Percentiles rank a stretch among this genome's conserved stretches.
Evolutionary conservation across 2,113 vertebrate genomes (phyloP).

Genomic region (Pelecanus crispus): DNA sequence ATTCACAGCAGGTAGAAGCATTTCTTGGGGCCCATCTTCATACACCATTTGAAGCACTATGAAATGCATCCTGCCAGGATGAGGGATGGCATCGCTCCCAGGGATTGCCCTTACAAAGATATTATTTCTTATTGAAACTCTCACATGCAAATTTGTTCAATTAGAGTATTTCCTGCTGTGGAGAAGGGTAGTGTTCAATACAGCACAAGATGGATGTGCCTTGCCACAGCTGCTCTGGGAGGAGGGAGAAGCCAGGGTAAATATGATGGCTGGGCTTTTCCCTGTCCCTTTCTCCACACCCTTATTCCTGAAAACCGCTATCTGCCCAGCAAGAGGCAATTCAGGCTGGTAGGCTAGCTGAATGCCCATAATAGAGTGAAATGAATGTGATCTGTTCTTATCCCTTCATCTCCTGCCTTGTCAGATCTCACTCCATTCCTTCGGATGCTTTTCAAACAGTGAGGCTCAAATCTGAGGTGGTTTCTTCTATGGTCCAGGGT

Average conservation of each 20-base stretch:
- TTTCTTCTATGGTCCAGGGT: not conserved
- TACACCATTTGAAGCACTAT: not conserved
- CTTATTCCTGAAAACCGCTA: not conserved
- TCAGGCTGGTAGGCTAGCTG: not conserved
- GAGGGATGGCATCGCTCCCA: accelerated
- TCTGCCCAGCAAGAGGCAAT: not conserved
- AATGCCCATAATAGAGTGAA: not conserved
- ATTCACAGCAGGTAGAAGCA: not conserved
- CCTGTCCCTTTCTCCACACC: not conserved
- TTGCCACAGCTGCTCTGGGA: not conserved
- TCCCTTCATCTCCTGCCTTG: not conserved
- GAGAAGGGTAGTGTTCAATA: not conserved
- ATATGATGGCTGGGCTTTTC: not conserved
- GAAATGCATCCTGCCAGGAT: not conserved
- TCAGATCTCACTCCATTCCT: not conserved
- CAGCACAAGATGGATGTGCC: not conserved
- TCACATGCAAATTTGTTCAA: not conserved
- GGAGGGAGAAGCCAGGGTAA: not conserved
- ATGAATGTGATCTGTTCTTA: not conserved
- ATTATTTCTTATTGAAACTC: not conserved
- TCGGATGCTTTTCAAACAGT: not conserved
- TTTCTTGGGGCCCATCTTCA: not conserved
- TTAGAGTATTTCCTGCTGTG: not conserved
- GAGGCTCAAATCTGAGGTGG: not conserved
- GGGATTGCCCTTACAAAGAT: not conserved